Percentiles rank a stretch among this genome's conserved stretches.
These are phyloP conservation scores for Hyla sarda DNA, from an alignment of 2,113 vertebrate species.

Conservation along the genomic window DNA sequence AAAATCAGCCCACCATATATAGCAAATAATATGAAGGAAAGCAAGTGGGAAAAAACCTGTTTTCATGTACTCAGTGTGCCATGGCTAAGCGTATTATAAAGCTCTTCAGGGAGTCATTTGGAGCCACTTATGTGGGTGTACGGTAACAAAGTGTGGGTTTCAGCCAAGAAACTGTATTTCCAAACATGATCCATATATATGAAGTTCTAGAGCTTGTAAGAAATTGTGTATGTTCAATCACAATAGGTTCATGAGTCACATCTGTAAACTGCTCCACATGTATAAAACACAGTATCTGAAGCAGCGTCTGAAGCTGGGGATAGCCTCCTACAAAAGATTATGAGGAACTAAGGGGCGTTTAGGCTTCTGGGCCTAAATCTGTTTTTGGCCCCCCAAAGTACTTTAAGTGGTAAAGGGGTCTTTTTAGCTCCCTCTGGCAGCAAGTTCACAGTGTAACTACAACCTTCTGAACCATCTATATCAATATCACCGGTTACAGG, in stretches of 20 bases:
- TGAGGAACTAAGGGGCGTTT: too few relatives aligned
- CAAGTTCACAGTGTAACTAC: too few relatives aligned
- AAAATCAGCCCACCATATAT: not conserved
- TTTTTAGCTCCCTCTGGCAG: too few relatives aligned
- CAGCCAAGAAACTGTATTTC: not conserved
- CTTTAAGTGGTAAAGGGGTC: too few relatives aligned
- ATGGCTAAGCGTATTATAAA: not conserved
- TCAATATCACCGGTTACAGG: too few relatives aligned
- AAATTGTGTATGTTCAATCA: not conserved
- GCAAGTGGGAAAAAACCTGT: not conserved
- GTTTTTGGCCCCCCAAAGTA: too few relatives aligned
- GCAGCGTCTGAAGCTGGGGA: too few relatives aligned
- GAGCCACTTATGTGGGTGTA: slow-evolving; percentile 12
- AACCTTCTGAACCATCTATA: too few relatives aligned
- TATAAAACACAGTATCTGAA: too few relatives aligned
- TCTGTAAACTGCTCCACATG: not conserved
- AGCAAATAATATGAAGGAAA: not conserved
- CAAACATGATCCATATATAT: not conserved
- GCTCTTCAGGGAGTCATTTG: slow-evolving; percentile 5
- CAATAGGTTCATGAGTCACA: not conserved
- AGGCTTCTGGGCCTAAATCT: too few relatives aligned
- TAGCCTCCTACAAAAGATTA: too few relatives aligned
- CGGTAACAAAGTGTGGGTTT: not conserved
- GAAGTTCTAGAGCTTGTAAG: not conserved
- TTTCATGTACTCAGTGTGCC: not conserved